phyloP scores from a whole-genome alignment of 1,140 invertebrate genomes.

The Listronotus bonariensis region DNA sequence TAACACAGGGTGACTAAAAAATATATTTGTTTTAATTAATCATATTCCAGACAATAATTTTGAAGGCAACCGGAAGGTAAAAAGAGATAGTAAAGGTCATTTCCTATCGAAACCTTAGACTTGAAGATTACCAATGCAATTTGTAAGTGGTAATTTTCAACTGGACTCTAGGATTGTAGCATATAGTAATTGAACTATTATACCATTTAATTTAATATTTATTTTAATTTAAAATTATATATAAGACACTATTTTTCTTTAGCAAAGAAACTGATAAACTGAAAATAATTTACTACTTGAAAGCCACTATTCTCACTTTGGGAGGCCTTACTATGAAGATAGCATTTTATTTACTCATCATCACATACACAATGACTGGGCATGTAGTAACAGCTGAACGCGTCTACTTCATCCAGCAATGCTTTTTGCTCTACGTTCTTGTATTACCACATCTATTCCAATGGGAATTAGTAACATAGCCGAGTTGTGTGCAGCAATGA shows the following conservation, averaged over 20 bases:
- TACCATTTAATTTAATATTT: too few relatives aligned
- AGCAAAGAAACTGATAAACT: constrained; percentile 46
- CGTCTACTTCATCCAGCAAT: constrained; percentile 75
- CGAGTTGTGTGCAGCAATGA: constrained; percentile 51
- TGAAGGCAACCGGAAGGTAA: too few relatives aligned
- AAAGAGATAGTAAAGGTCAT: too few relatives aligned
- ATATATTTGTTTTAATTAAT: too few relatives aligned
- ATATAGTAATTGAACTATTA: too few relatives aligned
- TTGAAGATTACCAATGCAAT: too few relatives aligned
- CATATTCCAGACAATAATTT: too few relatives aligned
- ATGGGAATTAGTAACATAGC: constrained; percentile 65
- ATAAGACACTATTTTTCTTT: constrained; percentile 25
- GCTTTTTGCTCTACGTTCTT: constrained; percentile 71
- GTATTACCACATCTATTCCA: constrained; percentile 75
- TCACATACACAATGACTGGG: constrained; percentile 73
- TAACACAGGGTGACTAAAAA: too few relatives aligned
- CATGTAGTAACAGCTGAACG: constrained; percentile 73
- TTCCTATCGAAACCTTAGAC: too few relatives aligned
- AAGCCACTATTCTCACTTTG: constrained; percentile 40
- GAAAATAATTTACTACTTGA: constrained; percentile 46
- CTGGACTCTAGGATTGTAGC: too few relatives aligned
- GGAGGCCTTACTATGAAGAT: constrained; percentile 70
- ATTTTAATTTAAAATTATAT: too few relatives aligned
- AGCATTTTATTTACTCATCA: constrained; percentile 59
- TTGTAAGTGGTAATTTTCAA: too few relatives aligned